phyloP scores from a whole-genome alignment of 2,797 vertebrate species.

The Carapus acus region DNA sequence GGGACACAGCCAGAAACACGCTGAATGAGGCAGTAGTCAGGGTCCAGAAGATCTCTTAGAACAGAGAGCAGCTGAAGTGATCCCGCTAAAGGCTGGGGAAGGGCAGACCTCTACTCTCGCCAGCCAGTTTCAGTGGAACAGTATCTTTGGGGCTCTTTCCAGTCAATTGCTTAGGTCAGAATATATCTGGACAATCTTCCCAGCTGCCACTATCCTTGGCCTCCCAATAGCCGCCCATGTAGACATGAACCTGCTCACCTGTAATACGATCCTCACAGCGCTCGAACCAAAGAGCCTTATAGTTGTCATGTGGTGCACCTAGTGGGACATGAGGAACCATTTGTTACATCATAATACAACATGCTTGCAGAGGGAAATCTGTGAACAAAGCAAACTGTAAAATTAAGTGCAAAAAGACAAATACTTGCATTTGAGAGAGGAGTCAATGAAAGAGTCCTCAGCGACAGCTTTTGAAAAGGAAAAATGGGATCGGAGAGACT shows the following conservation, averaged over 20 bases:
- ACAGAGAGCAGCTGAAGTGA: slow-evolving; percentile 60
- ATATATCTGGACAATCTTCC: slow-evolving; percentile 85
- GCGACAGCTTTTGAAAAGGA: slow-evolving; percentile 73
- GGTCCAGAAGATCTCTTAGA: slow-evolving; percentile 62
- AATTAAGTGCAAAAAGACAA: slow-evolving; percentile 25
- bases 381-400: background rate
- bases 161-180: slow-evolving; percentile 66
- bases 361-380: background rate
- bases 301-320: slow-evolving; percentile 81
- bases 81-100: slow-evolving; percentile 16
- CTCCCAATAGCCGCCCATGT: slow-evolving; percentile 93
- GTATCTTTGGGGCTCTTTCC: slow-evolving; percentile 34
- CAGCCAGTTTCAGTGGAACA: slow-evolving; percentile 27
- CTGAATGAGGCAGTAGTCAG: slow-evolving; percentile 41
- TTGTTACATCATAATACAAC: background rate
- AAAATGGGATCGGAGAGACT: slow-evolving; percentile 47
- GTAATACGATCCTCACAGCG: slow-evolving; percentile 79
- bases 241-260: slow-evolving; percentile 84
- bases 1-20: slow-evolving; percentile 17
- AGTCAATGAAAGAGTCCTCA: slow-evolving; percentile 74
- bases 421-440: slow-evolving; percentile 78
- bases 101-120: slow-evolving; percentile 23
- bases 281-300: slow-evolving; percentile 89
- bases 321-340: slow-evolving; percentile 6
- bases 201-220: slow-evolving; percentile 87